phyloP scores from a whole-genome alignment of 2,888 invertebrate genomes.

The Diarsia mendica region DNA sequence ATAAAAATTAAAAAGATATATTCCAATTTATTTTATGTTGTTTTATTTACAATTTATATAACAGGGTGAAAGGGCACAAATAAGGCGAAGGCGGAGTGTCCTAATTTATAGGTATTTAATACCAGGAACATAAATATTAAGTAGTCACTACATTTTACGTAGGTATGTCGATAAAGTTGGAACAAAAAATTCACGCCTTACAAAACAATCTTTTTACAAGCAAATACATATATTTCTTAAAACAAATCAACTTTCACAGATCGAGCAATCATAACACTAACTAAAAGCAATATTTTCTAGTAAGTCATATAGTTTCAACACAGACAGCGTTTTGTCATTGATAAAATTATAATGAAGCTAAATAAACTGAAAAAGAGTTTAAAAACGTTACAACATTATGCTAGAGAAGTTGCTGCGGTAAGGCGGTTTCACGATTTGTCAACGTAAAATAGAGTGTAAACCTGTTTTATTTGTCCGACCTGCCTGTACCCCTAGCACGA shows the following conservation, averaged over 20 bases:
- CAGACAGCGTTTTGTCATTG: no score
- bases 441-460: neutral
- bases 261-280: neutral
- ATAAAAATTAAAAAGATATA: slow-evolving; percentile 84
- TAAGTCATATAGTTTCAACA: neutral
- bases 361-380: neutral
- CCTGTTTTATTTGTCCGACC: neutral
- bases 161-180: slow-evolving; percentile 6
- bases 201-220: slow-evolving; percentile 33
- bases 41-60: slow-evolving; percentile 72
- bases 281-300: neutral
- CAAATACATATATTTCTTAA: slow-evolving; percentile 34
- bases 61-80: slow-evolving; percentile 27
- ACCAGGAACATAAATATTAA: slow-evolving; percentile 58
- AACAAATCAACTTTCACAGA: slow-evolving; percentile 30
- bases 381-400: neutral
- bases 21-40: slow-evolving; percentile 75
- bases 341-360: neutral
- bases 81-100: slow-evolving; percentile 39
- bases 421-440: neutral
- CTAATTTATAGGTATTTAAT: slow-evolving; percentile 56
- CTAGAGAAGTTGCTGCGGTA: neutral
- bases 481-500: slow-evolving; percentile 8
- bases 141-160: slow-evolving; percentile 36
- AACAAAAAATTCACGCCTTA: slow-evolving; percentile 16